A percentile compares a stretch with the other conserved stretches of the same genome.
phyloP scores from a whole-genome alignment of 1,140 invertebrate species.

The Eriosoma lanigerum region DNA sequence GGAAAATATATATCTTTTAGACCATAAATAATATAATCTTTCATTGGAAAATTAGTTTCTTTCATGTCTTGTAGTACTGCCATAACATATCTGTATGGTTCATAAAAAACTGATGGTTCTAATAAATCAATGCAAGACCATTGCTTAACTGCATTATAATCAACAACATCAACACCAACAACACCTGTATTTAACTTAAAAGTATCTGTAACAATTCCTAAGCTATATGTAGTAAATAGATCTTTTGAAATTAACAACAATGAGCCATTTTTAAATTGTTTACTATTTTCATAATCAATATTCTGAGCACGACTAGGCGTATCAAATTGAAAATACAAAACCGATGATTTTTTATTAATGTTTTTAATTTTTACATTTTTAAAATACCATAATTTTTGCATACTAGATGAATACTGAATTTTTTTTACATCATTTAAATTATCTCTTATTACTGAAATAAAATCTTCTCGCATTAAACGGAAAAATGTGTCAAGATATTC shows the following conservation, averaged over 20 bases:
- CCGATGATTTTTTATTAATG: background rate
- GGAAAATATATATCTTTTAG: conserved; percentile 19
- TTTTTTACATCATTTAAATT: conserved; percentile 56
- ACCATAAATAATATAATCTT: conserved; percentile 65
- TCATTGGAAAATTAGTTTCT: conserved; percentile 64
- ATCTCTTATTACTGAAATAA: conserved; percentile 64
- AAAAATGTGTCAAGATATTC: conserved; percentile 80
- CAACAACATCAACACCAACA: conserved; percentile 28
- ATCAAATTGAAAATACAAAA: conserved; percentile 52
- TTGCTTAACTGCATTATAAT: conserved; percentile 55
- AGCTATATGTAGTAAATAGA: conserved; percentile 62
- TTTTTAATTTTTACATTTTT: conserved; percentile 6
- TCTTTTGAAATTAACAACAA: conserved; percentile 70
- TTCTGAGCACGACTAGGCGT: background rate
- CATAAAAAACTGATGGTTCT: conserved; percentile 68
- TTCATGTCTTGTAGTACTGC: conserved; percentile 63
- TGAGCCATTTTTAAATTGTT: conserved; percentile 68
- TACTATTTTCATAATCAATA: conserved; percentile 58
- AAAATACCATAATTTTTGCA: conserved; percentile 36
- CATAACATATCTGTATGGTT: conserved; percentile 68
- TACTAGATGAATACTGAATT: background rate
- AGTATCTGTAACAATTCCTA: conserved; percentile 57
- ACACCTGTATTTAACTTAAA: conserved; percentile 53
- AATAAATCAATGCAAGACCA: conserved; percentile 63
- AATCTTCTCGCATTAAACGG: conserved; percentile 74